Evolutionary conservation across 2,113 vertebrate genomes (phyloP).

Genomic region (Edolisoma coerulescens): DNA sequence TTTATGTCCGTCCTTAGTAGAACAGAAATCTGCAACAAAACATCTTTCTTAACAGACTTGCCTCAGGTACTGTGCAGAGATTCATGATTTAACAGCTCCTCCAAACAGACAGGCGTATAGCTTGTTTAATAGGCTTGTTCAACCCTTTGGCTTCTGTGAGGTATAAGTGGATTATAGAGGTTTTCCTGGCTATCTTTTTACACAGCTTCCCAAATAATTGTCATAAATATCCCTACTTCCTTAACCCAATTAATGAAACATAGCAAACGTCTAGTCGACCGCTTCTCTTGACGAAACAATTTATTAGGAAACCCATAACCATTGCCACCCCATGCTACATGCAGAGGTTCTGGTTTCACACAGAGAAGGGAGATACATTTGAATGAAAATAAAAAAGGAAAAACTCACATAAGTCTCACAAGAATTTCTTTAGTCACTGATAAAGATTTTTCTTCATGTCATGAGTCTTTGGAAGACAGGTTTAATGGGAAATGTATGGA

Average conservation of each 20-base stretch:
- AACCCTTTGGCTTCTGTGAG: constrained; percentile 58
- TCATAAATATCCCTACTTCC: constrained; percentile 35
- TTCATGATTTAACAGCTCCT: constrained; percentile 56
- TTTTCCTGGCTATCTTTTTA: constrained; percentile 65
- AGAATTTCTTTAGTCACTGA: background rate
- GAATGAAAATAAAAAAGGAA: background rate
- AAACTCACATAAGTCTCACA: background rate
- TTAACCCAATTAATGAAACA: constrained; percentile 58
- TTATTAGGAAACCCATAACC: background rate
- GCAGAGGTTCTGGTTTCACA: background rate
- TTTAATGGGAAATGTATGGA: background rate
- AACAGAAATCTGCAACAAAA: constrained; percentile 67
- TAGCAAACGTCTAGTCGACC: constrained; percentile 20
- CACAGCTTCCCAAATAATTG: constrained; percentile 55
- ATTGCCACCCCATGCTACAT: accelerated
- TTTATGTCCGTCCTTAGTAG: constrained; percentile 69
- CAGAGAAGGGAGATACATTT: background rate
- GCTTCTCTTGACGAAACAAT: constrained; percentile 40
- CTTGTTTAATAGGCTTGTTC: constrained; percentile 66
- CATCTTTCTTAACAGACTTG: constrained; percentile 71
- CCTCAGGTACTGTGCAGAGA: constrained; percentile 63
- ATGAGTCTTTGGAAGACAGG: background rate
- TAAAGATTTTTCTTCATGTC: background rate
- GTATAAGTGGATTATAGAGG: constrained; percentile 58
- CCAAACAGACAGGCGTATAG: constrained; percentile 47